phyloP scores from a whole-genome alignment of 2,113 vertebrate genomes.

The Pterocles orientalis region DNA sequence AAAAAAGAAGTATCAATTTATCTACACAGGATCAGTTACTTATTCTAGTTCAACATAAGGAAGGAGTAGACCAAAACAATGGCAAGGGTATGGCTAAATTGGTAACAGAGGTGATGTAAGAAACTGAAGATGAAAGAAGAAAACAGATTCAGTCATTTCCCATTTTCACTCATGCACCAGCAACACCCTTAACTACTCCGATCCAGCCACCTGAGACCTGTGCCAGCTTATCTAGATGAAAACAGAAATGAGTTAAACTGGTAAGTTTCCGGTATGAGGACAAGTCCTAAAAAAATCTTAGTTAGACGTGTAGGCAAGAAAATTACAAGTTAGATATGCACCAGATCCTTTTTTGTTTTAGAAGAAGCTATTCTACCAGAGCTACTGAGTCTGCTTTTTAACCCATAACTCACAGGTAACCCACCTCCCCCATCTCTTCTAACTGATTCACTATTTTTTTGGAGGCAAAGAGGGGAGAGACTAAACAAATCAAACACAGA shows the following conservation, averaged over 20 bases:
- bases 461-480: neutral
- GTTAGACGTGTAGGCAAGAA: neutral
- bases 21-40: neutral
- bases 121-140: neutral
- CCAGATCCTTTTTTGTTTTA: neutral
- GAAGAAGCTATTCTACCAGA: neutral
- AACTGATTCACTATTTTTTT: neutral
- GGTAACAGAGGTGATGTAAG: neutral
- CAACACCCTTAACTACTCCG: neutral
- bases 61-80: neutral
- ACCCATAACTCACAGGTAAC: neutral
- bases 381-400: neutral
- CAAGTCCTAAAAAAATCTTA: neutral
- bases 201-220: neutral
- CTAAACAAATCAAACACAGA: neutral
- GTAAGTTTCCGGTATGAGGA: fast-evolving
- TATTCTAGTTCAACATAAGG: neutral
- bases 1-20: neutral
- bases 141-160: neutral
- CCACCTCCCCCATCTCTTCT: neutral
- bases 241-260: neutral
- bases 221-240: neutral
- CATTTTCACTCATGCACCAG: neutral
- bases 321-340: neutral
- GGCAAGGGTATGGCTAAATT: neutral